phyloP scores from a whole-genome alignment of 1,140 invertebrate genomes.

The Manduca sexta region DNA sequence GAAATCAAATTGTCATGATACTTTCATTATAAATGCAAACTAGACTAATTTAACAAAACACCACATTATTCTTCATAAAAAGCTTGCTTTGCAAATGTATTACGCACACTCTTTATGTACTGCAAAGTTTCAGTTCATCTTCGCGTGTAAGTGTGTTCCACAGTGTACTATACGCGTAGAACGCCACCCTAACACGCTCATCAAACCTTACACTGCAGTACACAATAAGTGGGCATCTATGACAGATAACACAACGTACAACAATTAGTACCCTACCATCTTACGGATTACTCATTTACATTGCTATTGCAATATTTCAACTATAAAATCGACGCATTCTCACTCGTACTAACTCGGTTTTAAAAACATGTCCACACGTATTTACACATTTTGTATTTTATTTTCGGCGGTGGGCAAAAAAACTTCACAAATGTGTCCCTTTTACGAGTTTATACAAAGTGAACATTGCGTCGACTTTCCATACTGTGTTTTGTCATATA shows the following conservation, averaged over 20 bases:
- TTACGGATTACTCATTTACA: background rate
- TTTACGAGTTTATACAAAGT: too few species aligned
- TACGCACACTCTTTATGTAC: background rate
- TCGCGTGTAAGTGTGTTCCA: background rate
- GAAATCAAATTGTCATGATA: constrained; percentile 36
- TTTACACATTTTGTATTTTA: too few species aligned
- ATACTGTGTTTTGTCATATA: too few species aligned
- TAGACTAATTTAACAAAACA: constrained; percentile 27
- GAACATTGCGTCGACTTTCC: too few species aligned
- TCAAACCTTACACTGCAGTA: background rate
- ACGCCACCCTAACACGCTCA: too few species aligned
- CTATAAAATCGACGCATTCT: background rate
- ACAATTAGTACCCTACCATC: background rate
- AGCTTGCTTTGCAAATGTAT: constrained; percentile 28
- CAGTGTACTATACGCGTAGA: too few species aligned
- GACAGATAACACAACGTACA: background rate
- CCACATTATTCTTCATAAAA: constrained; percentile 20
- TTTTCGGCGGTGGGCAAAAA: too few species aligned
- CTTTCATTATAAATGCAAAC: constrained; percentile 31
- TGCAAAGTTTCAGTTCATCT: background rate
- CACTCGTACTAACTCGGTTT: too few species aligned
- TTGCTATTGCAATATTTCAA: constrained; percentile 1
- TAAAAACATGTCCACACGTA: too few species aligned
- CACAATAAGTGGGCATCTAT: background rate
- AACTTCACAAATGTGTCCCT: too few species aligned